Conservation (phyloP, 92 coral and sea anemone species). For the Zoanthus gigantus region DNA sequence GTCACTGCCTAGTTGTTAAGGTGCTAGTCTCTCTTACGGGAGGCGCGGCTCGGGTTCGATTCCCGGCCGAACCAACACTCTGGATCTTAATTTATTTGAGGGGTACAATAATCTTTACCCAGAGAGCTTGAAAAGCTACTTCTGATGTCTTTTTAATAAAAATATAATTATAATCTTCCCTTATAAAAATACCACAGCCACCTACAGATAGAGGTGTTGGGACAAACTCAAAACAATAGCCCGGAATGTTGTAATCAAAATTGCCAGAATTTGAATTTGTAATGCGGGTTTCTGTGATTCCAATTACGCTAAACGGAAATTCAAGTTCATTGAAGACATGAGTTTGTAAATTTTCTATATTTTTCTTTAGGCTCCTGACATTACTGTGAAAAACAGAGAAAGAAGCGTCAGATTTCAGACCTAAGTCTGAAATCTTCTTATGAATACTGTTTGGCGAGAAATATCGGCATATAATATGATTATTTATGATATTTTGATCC, state of each 20-base stretch:
- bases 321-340: no score
- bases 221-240: conserved; percentile 19
- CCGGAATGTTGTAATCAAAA: background rate
- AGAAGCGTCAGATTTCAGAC: background rate
- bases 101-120: background rate
- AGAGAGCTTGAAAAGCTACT: no score
- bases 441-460: background rate
- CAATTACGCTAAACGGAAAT: no score
- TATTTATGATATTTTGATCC: conserved; percentile 27
- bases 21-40: no score
- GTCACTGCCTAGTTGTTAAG: background rate
- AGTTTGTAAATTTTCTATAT: no score
- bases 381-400: background rate
- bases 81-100: no score
- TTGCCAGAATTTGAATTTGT: no score
- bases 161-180: conserved; percentile 4
- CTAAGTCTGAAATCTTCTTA: background rate
- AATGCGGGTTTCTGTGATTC: no score
- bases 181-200: background rate
- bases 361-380: background rate
- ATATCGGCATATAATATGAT: conserved; percentile 21
- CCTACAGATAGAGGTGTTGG: background rate
- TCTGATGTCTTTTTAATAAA: background rate
- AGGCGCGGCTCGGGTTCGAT: no score
- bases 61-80: no score